These are phyloP conservation scores for Porites divaricata DNA, from an alignment of 92 coral and sea anemone genomes.

Conservation along the genomic window DNA sequence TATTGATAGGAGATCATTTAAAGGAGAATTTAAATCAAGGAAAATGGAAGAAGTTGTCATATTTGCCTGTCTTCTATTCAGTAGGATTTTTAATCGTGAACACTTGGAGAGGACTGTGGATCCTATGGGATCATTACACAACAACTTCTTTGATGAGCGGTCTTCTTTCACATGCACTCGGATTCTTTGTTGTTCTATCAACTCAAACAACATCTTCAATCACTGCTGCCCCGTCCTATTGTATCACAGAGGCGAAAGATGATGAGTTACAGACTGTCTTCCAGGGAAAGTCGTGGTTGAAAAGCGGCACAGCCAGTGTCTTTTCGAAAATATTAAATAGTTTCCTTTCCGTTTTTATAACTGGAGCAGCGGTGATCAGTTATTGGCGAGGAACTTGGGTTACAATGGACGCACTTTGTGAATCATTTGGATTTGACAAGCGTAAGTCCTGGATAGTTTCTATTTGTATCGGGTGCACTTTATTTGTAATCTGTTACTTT, in stretches of 20 bases:
- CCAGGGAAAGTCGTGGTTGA: neutral
- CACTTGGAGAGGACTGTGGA: constrained; percentile 84
- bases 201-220: constrained; percentile 4
- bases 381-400: constrained; percentile 90
- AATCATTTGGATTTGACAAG: neutral
- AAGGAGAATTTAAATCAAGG: constrained; percentile 10
- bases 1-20: constrained; percentile 29
- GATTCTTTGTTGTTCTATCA: constrained; percentile 1
- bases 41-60: constrained; percentile 8
- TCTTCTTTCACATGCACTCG: constrained; percentile 10
- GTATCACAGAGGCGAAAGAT: constrained; percentile 16
- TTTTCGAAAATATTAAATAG: constrained; percentile 27
- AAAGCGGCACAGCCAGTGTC: too few relatives aligned
- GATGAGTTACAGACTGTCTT: neutral
- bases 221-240: constrained; percentile 17
- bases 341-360: constrained; percentile 60
- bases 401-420: neutral
- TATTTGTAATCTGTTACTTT: neutral
- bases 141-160: constrained; percentile 10
- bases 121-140: constrained; percentile 19
- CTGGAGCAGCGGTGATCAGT: constrained; percentile 52
- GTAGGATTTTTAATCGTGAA: constrained; percentile 34
- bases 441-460: neutral
- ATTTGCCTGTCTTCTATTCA: constrained; percentile 36
- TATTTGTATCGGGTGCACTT: neutral